phyloP scores from a whole-genome alignment of 2,113 vertebrate species.

The Alexandromys fortis region DNA sequence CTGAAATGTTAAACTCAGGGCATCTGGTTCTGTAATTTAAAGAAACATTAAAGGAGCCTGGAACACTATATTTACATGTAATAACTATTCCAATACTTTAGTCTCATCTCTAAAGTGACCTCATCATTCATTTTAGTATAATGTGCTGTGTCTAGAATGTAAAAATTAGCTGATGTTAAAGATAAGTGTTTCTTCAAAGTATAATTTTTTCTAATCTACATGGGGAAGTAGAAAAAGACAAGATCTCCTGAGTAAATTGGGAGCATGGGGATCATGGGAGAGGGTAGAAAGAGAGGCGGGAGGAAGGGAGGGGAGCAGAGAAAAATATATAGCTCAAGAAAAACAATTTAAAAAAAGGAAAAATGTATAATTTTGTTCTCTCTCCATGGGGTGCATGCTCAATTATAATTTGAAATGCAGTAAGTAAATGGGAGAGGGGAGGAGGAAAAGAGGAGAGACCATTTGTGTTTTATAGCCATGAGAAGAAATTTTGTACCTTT shows the following conservation, averaged over 20 bases:
- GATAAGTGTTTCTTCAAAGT: background rate
- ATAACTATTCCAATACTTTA: background rate
- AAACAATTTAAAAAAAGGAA: too few species aligned
- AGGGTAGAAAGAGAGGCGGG: too few species aligned
- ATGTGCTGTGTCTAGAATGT: background rate
- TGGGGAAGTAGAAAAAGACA: too few species aligned
- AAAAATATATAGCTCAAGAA: too few species aligned
- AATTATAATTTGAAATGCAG: background rate
- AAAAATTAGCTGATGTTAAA: constrained; percentile 35
- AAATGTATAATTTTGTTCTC: background rate
- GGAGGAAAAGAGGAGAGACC: too few species aligned
- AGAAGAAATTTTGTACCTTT: too few species aligned
- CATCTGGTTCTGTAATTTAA: constrained; percentile 13
- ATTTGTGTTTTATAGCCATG: too few species aligned
- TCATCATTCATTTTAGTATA: background rate
- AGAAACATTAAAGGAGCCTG: constrained; percentile 10
- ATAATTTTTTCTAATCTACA: background rate
- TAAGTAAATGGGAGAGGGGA: background rate
- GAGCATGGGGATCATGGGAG: too few species aligned
- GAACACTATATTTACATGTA: constrained; percentile 7
- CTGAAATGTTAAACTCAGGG: background rate
- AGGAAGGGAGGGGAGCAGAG: too few species aligned
- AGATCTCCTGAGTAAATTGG: too few species aligned
- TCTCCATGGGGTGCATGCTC: background rate
- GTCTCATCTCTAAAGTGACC: background rate